Percentiles rank a stretch among this genome's conserved stretches.
phyloP scores from a whole-genome alignment of 2,888 invertebrate species.

The Chrysotoxum bicinctum region DNA sequence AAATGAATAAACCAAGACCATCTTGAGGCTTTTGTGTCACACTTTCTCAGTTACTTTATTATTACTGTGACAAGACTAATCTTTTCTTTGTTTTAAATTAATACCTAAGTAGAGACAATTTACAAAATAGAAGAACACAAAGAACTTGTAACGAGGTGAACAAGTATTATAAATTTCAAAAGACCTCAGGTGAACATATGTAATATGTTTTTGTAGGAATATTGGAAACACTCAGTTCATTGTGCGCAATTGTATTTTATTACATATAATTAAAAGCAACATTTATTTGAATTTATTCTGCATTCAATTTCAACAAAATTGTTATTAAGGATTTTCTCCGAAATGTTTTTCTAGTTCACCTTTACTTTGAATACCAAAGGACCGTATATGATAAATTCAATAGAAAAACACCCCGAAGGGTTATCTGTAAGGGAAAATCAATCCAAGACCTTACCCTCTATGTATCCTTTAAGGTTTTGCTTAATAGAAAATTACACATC shows the following conservation, averaged over 20 bases:
- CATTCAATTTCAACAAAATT: not conserved
- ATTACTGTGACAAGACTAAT: no score
- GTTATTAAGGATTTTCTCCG: not conserved
- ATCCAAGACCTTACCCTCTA: not conserved
- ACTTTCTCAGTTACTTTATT: no score
- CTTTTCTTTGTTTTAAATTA: no score
- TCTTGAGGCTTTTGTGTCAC: no score
- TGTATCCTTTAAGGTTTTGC: not conserved
- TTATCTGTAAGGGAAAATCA: not conserved
- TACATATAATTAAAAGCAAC: not conserved
- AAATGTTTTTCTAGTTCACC: not conserved
- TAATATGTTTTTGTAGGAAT: not conserved
- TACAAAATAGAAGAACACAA: no score
- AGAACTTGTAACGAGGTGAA: no score
- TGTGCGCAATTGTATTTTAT: not conserved
- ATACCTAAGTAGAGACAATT: no score
- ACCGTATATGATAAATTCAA: not conserved
- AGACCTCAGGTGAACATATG: not conserved
- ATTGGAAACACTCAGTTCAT: not conserved
- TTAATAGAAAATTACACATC: constrained; percentile 19
- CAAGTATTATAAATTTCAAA: not conserved
- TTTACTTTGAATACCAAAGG: not conserved
- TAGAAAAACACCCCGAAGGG: not conserved
- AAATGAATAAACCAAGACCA: no score
- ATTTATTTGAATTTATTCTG: not conserved